A percentile compares a stretch with the other conserved stretches of the same genome.
phyloP scores from a whole-genome alignment of 1,140 invertebrate genomes.

The Penaeus chinensis region DNA sequence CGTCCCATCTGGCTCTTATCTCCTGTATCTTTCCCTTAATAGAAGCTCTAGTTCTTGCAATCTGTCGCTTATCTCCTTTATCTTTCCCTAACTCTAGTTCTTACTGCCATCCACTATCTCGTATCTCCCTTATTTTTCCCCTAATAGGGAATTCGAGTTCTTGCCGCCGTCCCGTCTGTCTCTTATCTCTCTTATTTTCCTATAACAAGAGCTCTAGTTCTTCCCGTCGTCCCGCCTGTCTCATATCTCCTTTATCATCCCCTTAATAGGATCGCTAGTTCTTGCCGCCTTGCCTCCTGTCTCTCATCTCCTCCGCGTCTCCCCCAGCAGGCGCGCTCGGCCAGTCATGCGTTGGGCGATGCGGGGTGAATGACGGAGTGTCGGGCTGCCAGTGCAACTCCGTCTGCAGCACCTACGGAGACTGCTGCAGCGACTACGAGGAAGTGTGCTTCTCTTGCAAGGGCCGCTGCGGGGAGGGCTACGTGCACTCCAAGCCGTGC shows the following conservation, averaged over 20 bases:
- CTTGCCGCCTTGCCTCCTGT: not conserved
- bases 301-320: not conserved
- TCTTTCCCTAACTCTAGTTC: too few species aligned
- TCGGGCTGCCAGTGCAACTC: slow-evolving; percentile 50
- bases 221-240: not conserved
- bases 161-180: too few species aligned
- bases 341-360: slow-evolving; percentile 39
- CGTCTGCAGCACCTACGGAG: slow-evolving; percentile 16
- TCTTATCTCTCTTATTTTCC: too few species aligned
- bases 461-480: slow-evolving; percentile 44
- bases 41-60: too few species aligned
- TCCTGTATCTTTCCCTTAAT: too few species aligned
- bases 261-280: not conserved
- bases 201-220: too few species aligned
- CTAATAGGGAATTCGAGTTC: too few species aligned
- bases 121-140: too few species aligned
- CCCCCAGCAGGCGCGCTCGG: slow-evolving; percentile 1
- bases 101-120: too few species aligned
- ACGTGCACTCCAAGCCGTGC: slow-evolving; percentile 40
- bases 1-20: too few species aligned
- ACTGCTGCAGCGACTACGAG: slow-evolving; percentile 53
- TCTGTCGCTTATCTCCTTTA: too few species aligned
- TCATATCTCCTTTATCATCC: too few species aligned
- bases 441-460: slow-evolving; percentile 45
- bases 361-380: slow-evolving; percentile 17